These are phyloP conservation scores for Hyla sarda DNA, from an alignment of 2,113 vertebrate species.

Conservation along the genomic window DNA sequence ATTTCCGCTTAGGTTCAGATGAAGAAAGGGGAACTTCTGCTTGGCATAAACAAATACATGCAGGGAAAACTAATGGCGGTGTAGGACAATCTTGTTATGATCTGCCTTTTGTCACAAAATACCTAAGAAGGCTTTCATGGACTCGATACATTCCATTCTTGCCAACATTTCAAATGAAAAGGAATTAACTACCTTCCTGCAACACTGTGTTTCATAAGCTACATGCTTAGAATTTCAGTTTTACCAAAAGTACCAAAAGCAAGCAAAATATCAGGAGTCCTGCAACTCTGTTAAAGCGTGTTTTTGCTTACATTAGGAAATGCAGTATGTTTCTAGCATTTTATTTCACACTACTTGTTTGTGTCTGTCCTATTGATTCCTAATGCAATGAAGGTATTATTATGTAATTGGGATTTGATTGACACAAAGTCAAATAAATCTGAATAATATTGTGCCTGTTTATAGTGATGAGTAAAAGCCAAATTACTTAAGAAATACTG, in stretches of 20 bases:
- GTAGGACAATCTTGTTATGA: constrained; percentile 29
- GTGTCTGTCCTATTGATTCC: not conserved
- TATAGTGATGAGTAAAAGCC: not conserved
- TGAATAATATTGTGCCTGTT: not conserved
- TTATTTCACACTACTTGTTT: not conserved
- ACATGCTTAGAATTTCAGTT: not conserved
- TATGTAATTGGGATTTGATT: not conserved
- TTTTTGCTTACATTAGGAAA: not conserved
- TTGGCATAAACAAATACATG: constrained; percentile 46
- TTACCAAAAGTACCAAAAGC: not conserved
- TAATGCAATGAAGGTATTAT: not conserved
- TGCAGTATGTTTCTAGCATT: not conserved
- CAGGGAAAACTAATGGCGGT: constrained; percentile 35
- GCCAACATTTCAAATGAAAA: constrained; percentile 53
- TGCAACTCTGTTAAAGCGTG: not conserved
- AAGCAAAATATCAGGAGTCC: not conserved
- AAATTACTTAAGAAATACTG: too few species aligned
- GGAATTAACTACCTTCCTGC: constrained; percentile 29
- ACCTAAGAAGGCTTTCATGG: constrained; percentile 28
- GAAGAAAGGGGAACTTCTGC: constrained; percentile 56
- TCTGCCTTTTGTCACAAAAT: constrained; percentile 18
- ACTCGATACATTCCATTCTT: constrained; percentile 52
- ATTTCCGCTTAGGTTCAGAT: constrained; percentile 58
- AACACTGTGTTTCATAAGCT: constrained; percentile 18
- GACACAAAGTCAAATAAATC: not conserved